Conservation (phyloP, 2,888 invertebrate genomes). For the Lasioglossum vierecki region DNA sequence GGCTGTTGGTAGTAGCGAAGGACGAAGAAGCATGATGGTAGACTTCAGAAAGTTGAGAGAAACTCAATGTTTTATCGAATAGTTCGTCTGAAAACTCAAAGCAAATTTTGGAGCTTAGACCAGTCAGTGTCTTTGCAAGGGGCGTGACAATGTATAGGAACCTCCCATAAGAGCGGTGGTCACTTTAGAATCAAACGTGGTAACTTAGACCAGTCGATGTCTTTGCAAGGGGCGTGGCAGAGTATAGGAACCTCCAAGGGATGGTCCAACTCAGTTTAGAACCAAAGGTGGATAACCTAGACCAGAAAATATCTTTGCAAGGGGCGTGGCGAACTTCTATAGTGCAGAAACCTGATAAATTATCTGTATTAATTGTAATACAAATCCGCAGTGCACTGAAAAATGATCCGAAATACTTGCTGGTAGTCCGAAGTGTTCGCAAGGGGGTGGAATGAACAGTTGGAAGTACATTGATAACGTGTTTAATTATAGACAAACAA, state of each 20-base stretch:
- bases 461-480: constrained; percentile 50
- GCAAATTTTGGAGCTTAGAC: not conserved
- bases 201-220: not conserved
- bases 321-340: not conserved
- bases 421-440: not conserved
- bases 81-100: too few species aligned
- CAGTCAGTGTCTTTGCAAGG: not conserved
- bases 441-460: not conserved
- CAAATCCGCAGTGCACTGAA: too few species aligned
- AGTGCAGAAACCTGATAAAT: not conserved
- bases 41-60: not conserved
- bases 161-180: too few species aligned
- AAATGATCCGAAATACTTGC: too few species aligned
- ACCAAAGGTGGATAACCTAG: not conserved
- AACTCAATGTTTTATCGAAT: not conserved
- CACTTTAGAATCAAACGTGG: too few species aligned
- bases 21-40: not conserved
- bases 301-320: not conserved
- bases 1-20: not conserved
- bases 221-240: too few species aligned
- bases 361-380: not conserved
- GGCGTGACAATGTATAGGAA: too few species aligned
- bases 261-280: too few species aligned
- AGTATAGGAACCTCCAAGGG: too few species aligned
- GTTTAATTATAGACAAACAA: constrained; percentile 67